A percentile compares a stretch with the other conserved stretches of the same genome.
Evolutionary conservation across 2,113 vertebrate genomes (phyloP).

Genomic region (Mohoua ochrocephala): DNA sequence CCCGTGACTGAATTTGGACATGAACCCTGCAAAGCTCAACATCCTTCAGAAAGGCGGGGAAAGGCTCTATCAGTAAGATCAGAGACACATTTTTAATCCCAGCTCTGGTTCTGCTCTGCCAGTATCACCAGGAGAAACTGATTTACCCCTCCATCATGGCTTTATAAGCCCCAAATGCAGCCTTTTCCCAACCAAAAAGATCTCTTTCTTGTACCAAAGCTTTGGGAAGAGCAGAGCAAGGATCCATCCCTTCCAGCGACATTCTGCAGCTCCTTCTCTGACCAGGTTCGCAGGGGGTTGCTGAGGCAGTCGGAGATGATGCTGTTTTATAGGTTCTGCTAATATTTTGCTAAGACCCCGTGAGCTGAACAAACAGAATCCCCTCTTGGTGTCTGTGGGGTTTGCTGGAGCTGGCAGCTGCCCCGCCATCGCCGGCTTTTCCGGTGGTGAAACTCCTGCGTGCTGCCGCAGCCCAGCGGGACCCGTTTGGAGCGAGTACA

Average conservation of each 20-base stretch:
- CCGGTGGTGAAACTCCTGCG: background rate
- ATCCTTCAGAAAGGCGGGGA: background rate
- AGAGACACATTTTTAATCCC: background rate
- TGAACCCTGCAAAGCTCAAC: background rate
- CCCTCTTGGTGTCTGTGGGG: background rate
- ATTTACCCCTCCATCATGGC: background rate
- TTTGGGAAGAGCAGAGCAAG: background rate
- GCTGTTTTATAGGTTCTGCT: background rate
- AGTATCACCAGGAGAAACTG: background rate
- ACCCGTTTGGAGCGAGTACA: background rate
- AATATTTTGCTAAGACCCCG: background rate
- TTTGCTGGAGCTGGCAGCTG: background rate
- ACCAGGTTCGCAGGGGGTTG: background rate
- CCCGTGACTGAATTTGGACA: background rate
- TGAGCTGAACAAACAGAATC: background rate
- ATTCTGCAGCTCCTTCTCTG: background rate
- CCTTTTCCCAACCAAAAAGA: background rate
- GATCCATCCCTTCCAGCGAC: too few relatives aligned
- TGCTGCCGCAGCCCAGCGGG: conserved; percentile 2
- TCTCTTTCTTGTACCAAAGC: background rate
- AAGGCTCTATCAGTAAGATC: background rate
- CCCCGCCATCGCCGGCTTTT: background rate
- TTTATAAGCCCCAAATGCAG: background rate
- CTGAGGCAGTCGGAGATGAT: background rate
- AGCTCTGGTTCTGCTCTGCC: background rate